A percentile compares a stretch with the other conserved stretches of the same genome.
Evolutionary conservation across 2,888 invertebrate genomes (phyloP).

Genomic region (Perizoma affinitatum): DNA sequence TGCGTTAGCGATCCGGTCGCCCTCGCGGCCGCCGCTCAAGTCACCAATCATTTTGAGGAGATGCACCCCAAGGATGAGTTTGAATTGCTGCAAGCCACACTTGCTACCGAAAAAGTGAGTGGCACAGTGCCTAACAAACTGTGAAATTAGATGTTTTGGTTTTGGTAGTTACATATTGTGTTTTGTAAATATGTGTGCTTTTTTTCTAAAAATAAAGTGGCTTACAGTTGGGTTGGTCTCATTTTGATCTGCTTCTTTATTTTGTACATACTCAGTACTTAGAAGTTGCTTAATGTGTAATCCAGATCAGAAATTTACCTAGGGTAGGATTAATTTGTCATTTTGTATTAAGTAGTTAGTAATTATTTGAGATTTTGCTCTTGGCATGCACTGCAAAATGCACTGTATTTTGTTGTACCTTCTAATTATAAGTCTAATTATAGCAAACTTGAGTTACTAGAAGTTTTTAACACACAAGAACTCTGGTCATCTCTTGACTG

Average conservation of each 20-base stretch:
- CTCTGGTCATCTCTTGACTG: slow-evolving; percentile 5
- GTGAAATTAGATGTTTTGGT: slow-evolving; percentile 30
- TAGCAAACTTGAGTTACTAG: not conserved
- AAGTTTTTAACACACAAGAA: slow-evolving; percentile 1
- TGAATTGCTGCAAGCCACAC: slow-evolving; percentile 75
- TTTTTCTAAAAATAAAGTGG: slow-evolving; percentile 6
- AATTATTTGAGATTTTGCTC: no score
- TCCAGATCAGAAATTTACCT: no score
- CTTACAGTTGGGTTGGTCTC: slow-evolving; percentile 1
- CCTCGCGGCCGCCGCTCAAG: slow-evolving; percentile 65
- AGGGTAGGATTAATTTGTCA: no score
- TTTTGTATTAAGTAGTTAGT: no score
- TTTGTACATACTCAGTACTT: not conserved
- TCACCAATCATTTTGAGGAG: slow-evolving; percentile 89
- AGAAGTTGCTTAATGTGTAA: no score
- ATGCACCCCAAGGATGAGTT: slow-evolving; percentile 92
- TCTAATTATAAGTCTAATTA: not conserved
- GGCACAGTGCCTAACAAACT: slow-evolving; percentile 39
- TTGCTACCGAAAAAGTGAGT: slow-evolving; percentile 78
- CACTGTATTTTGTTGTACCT: no score
- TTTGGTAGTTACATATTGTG: slow-evolving; percentile 15
- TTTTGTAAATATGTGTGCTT: slow-evolving; percentile 12
- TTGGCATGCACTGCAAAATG: not conserved
- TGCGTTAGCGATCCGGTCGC: slow-evolving; percentile 80
- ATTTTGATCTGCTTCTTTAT: slow-evolving; percentile 7